Evolutionary conservation across 2,797 vertebrate genomes (phyloP).

Genomic region (Mallotus villosus): DNA sequence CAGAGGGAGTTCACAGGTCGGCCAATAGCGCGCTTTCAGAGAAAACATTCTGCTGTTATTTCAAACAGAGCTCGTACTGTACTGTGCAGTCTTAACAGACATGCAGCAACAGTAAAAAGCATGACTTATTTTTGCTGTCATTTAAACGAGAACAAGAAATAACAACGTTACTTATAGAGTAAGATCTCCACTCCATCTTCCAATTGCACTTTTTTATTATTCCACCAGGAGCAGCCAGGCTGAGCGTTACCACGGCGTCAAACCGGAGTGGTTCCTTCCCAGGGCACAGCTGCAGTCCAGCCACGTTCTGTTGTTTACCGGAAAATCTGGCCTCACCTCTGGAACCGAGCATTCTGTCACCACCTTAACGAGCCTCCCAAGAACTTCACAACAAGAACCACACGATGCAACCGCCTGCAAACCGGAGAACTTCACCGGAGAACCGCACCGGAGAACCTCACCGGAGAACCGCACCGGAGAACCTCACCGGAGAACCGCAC

Average conservation of each 20-base stretch:
- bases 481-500: no score
- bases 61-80: constrained; percentile 32
- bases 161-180: background rate
- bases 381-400: constrained; percentile 24
- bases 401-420: constrained; percentile 11
- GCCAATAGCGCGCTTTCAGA: constrained; percentile 45
- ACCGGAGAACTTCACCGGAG: no score
- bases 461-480: no score
- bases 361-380: constrained; percentile 48
- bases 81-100: background rate
- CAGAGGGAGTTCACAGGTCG: constrained; percentile 48
- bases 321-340: constrained; percentile 30
- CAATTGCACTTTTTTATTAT: background rate
- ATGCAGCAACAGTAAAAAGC: background rate
- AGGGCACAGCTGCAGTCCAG: constrained; percentile 49
- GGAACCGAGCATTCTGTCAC: constrained; percentile 38
- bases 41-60: constrained; percentile 65
- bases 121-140: background rate
- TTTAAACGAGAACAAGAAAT: background rate
- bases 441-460: no score
- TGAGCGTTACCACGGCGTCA: background rate
- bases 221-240: background rate
- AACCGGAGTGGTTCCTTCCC: background rate
- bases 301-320: constrained; percentile 45
- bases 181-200: background rate